Evolutionary conservation across 2,113 vertebrate species (phyloP), one percentile per base, ranked within the genome.

Genomic region (Malurus melanocephalus): DNA sequence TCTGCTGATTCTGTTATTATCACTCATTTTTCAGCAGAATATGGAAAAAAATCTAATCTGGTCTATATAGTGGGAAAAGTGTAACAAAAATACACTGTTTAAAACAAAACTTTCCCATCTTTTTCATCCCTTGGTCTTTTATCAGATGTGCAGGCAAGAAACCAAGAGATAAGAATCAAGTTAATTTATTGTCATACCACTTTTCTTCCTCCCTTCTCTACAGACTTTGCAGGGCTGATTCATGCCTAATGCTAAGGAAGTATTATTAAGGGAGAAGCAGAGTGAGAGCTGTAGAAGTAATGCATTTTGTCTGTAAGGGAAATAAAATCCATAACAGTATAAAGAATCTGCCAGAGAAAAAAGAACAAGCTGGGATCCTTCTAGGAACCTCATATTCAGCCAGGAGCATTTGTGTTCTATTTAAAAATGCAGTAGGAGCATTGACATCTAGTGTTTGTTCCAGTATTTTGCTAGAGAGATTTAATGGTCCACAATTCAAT

Each of bases 401-500:
- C 53, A 80, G 68, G 24, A 65, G 23, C 9, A 16, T 62, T 90
- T 88, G 51, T 53, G 38, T 94, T 20, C 85, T 93, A 64, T 91
- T 96, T 96, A 97, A 97, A 97, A 96, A 95, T 97, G 89, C 94
- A 93, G 84, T 94, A 88, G 78, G 77, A 82, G 33, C 92, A 69
- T 86, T 83, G 86, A 78, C 84, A 91, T 93, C 89, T 75, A 91
- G 90, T 95, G 84, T 89, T 95, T 95, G 81, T 93, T 48, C 20
- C 87, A 75, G 83, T 94, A 93, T 97, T 97, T 96, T 96, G 84
- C 93, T 96, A 93, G 96, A 94, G 91, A 96, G 92, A 97, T 97
- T 97, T 97, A 97, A 97, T 93, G 85, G 94, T 86, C 68, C 94
- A 96, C 94, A 95, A 96, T 97, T 97, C 95, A 98, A 97, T 97